A percentile compares a stretch with the other conserved stretches of the same genome.
Evolutionary conservation across 2,888 invertebrate species (phyloP).

Genomic region (Thymelicus lineola): DNA sequence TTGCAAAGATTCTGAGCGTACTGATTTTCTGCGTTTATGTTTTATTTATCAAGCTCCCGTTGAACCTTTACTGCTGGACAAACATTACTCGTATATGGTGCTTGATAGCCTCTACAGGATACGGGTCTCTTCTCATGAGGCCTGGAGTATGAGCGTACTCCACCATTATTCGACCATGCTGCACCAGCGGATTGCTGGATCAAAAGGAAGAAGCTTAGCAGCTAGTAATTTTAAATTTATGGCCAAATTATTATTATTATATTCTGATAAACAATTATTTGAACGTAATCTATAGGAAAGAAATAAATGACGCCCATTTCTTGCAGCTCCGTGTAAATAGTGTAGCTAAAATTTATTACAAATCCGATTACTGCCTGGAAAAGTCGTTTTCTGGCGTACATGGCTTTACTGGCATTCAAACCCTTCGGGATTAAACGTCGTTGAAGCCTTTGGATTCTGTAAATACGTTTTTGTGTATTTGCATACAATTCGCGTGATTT

Average conservation of each 20-base stretch:
- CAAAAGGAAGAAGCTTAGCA: neutral
- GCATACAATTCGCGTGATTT: slow-evolving; percentile 14
- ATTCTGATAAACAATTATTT: no score
- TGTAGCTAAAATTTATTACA: neutral
- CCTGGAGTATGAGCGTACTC: no score
- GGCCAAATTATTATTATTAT: neutral
- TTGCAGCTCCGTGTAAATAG: neutral
- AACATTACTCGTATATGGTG: no score
- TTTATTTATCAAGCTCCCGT: neutral
- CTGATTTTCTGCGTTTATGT: no score
- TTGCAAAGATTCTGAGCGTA: no score
- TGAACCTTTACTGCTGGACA: no score
- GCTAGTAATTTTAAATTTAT: neutral
- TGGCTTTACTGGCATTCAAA: slow-evolving; percentile 2
- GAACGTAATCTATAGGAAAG: neutral
- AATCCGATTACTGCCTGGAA: neutral
- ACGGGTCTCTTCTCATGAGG: no score
- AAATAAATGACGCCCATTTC: no score
- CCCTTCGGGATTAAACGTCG: slow-evolving; percentile 18
- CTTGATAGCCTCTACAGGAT: no score
- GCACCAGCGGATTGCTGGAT: no score
- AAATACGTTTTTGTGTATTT: slow-evolving; percentile 22
- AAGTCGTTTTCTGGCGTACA: neutral
- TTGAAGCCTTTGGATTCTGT: slow-evolving; percentile 22
- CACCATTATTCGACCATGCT: no score